Base-by-base conservation (phyloP, 2,797 vertebrate species). In the Alosa sapidissima region DNA sequence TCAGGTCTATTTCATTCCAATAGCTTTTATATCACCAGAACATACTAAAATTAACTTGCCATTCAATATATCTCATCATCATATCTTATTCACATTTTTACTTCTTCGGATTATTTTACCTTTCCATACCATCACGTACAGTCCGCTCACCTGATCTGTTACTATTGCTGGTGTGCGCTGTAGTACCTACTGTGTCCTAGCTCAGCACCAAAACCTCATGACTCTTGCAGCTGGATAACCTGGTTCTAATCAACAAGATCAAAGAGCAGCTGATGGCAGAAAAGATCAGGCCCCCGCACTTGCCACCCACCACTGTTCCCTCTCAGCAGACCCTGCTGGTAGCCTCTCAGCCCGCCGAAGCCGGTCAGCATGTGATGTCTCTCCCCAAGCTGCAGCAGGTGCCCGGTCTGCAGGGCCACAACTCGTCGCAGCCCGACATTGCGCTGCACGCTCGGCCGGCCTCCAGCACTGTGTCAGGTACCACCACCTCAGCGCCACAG, bases 251-350 rank as follows among this genome's bases (percentile, higher is more conserved):
- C 94, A 99, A 99, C 96, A 99, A 99, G 95, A 99, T 99, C 95
- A 99, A 99, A 95, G 98, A 99, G 94, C 98, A 99, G 93, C 94
- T 99, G 93, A 99, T 99, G 98, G 98, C 98, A 0, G 98, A 99
- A 94, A 99, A 99, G 96, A 99, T 99, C 90, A 96, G 98, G 86
- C 97, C 98, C 81, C 95, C 97, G 0, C 98, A 99, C 92, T 92
- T 99, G 94, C 97, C 97, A 2, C 97, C 98, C 88, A 97, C 97
- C 84, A 97, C 97, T 2, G 91, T 95, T 85, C 96, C 97, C 2
- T 98, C 98, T 88, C 98, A 98, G 95, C 98, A 99, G 93, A 91
- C 97, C 0, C 90, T 98, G 91, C 95, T 99, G 87, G 94, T 98
- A 90, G 93, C 96, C 81, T 96, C 96, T 0, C 95, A 96, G 0